Evolutionary conservation across 1,140 invertebrate genomes (phyloP).

Genomic region (Sinella curviseta): DNA sequence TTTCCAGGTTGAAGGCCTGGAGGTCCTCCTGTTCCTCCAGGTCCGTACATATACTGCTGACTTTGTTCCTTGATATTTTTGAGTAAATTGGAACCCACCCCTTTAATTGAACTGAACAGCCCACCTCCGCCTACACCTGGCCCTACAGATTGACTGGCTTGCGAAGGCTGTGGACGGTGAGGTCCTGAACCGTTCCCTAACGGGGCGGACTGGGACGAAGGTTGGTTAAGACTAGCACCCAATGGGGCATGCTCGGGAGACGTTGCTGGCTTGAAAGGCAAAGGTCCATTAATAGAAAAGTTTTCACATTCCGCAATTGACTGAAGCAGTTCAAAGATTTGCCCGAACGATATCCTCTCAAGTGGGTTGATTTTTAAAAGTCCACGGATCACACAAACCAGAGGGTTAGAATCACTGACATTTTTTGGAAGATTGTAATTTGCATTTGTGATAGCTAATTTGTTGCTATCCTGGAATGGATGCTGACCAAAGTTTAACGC

Average conservation of each 20-base stretch:
- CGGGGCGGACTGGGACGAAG: not conserved
- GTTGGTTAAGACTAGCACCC: not conserved
- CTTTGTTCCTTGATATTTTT: conserved; percentile 48
- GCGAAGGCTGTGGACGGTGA: not conserved
- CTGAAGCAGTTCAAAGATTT: conserved; percentile 33
- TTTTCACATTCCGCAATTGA: conserved; percentile 34
- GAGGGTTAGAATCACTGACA: not conserved
- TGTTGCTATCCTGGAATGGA: conserved; percentile 96
- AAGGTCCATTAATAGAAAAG: conserved; percentile 29
- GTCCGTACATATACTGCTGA: conserved; percentile 33
- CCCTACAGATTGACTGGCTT: not conserved
- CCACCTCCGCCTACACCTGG: not conserved
- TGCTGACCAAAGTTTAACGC: conserved; percentile 89
- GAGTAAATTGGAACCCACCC: conserved; percentile 44
- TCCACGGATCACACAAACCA: conserved; percentile 3
- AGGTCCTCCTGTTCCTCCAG: not conserved
- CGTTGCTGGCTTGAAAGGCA: conserved; percentile 33
- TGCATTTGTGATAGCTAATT: conserved; percentile 92
- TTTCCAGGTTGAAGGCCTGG: no score
- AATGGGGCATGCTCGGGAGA: conserved; percentile 17
- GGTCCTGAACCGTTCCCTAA: not conserved
- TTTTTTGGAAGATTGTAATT: conserved; percentile 78
- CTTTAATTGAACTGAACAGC: conserved; percentile 33
- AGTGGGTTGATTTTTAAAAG: conserved; percentile 13
- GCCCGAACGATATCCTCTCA: conserved; percentile 29